Evolutionary conservation across 2,888 invertebrate genomes (phyloP).

Genomic region (Aporophyla lueneburgensis): DNA sequence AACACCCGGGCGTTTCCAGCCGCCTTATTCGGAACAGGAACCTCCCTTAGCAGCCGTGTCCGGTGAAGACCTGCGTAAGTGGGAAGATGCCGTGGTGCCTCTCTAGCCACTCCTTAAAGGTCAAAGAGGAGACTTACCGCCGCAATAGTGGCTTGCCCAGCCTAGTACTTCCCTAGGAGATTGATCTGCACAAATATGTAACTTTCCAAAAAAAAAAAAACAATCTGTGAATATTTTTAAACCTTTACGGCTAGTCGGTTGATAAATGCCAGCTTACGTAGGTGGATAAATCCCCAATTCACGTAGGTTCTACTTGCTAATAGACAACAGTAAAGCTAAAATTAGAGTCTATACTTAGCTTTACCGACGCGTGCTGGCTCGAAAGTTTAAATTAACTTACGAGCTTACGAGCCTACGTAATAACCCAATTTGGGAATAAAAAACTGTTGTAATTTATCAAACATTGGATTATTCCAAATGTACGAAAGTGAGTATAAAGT

Average conservation of each 20-base stretch:
- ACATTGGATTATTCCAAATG: not conserved
- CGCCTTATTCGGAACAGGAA: too few species aligned
- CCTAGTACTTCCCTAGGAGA: too few species aligned
- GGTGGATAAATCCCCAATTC: not conserved
- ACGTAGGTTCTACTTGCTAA: not conserved
- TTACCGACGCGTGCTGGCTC: not conserved
- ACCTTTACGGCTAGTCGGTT: not conserved
- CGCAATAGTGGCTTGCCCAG: too few species aligned
- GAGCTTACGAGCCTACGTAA: conserved; percentile 3
- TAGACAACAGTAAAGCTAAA: conserved; percentile 5
- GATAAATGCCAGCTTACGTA: not conserved
- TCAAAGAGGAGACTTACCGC: too few species aligned
- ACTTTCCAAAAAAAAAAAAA: too few species aligned
- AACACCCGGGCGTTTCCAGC: too few species aligned
- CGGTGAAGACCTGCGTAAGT: too few species aligned
- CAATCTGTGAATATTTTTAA: not conserved
- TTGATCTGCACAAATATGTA: too few species aligned
- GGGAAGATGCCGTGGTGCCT: too few species aligned
- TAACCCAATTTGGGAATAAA: not conserved
- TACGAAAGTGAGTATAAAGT: not conserved
- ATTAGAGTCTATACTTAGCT: conserved; percentile 7
- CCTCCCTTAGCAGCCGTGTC: too few species aligned
- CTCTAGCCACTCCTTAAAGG: too few species aligned
- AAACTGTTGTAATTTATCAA: not conserved
- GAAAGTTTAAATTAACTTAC: conserved; percentile 19